Evolutionary conservation across 2,888 invertebrate species (phyloP), one percentile per base, ranked within the genome.

Genomic region (Xylocampa areola): DNA sequence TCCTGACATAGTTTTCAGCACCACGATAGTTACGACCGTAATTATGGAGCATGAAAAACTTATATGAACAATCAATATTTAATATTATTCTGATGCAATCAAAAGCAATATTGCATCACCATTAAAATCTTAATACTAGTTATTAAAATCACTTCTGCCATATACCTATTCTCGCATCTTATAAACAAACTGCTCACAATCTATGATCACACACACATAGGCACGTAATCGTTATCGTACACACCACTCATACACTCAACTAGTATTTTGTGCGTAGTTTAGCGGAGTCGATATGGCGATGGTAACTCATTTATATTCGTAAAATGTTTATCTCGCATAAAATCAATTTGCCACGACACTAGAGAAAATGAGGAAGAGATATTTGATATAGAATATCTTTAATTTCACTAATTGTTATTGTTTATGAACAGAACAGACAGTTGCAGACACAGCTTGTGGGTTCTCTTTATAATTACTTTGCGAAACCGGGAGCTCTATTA

Each of bases 191-290:
- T 60, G 55, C 52, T 50, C 52, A 59, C 62, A 73, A 57, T 85
- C 85, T 81, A 64, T 83, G 85, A 33, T 59, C 29, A 72, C 81
- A 14, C 80, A 79, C 80, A 80, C 81, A 74, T 10, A 1, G 14
- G 32, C 11, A 30, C 8, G 16, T 60, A 62, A 40, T 60, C 65
- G 63, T 64, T 77, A 76, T 76, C 74, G 39, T 54, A 70, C 29
- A 10, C 13, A 11, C 6, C 66, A 76, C 68, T 25, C 76, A 73
- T 75, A 76, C 72, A 39, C 30, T 35, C 37, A 49, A 14, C 47
- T 63, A 36, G 11, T 13, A 29, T 59, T 83, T 80, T 80, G 78
- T 88, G 88, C 88, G 88, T 86, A 87, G 87, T 88, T 82, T 66
- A 69, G 53, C 32, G 13, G 40, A 75, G 76, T 65, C 64, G 68